A percentile compares a stretch with the other conserved stretches of the same genome.
Conservation (phyloP, 2,797 vertebrate genomes). For the Pangasius macronema region DNA sequence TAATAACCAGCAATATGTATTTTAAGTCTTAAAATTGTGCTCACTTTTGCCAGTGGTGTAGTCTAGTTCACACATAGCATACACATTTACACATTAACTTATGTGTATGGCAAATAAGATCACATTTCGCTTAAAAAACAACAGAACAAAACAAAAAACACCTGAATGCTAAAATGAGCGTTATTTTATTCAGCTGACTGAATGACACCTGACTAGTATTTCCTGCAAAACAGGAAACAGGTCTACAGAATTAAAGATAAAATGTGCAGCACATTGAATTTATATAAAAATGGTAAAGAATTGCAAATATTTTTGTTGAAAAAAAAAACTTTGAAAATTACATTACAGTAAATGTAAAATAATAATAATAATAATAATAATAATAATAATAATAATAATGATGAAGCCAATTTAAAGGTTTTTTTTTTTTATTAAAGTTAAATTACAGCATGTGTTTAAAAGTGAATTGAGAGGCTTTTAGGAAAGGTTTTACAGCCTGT, state of each 20-base stretch:
- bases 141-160: no score
- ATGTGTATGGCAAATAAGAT: background rate
- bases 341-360: background rate
- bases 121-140: background rate
- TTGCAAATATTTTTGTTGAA: background rate
- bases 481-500: slow-evolving; percentile 1
- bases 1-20: background rate
- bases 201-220: background rate
- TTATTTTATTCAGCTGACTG: background rate
- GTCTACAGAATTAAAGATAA: background rate
- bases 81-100: slow-evolving; percentile 11
- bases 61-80: background rate
- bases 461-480: background rate
- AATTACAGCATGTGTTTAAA: background rate
- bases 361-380: background rate
- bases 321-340: background rate
- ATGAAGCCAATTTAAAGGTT: background rate
- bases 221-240: background rate
- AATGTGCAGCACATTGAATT: background rate
- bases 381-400: slow-evolving; percentile 5
- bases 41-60: background rate
- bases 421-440: background rate
- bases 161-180: background rate
- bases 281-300: background rate
- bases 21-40: background rate